Conservation (phyloP, 1,140 invertebrate species). For the Hycleus phaleratus region DNA sequence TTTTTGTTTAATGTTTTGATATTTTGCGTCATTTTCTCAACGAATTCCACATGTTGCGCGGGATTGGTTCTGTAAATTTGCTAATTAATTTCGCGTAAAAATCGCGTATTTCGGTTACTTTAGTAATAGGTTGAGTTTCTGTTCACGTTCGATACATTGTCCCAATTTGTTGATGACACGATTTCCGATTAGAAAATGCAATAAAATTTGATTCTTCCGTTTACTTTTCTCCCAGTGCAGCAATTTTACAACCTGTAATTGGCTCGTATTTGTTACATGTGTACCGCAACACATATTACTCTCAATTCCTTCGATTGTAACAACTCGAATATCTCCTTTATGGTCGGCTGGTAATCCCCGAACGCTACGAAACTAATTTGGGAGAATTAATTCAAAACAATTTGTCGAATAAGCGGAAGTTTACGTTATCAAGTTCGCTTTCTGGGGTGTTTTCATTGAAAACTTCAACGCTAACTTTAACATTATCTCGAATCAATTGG, state of each 20-base stretch:
- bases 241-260: conserved; percentile 73
- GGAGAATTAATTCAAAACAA: conserved; percentile 13
- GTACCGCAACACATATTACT: conserved; percentile 82
- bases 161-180: conserved; percentile 55
- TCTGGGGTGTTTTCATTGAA: conserved; percentile 46
- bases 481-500: conserved; percentile 53
- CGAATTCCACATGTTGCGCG: conserved; percentile 56
- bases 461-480: conserved; percentile 54
- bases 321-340: conserved; percentile 60
- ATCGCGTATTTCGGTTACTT: conserved; percentile 46
- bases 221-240: conserved; percentile 62
- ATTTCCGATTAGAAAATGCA: conserved; percentile 64
- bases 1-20: conserved; percentile 56
- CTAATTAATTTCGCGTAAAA: conserved; percentile 14
- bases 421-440: conserved; percentile 30
- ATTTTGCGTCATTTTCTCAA: conserved; percentile 64
- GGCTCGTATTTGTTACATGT: conserved; percentile 68
- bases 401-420: neutral
- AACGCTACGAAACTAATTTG: conserved; percentile 30
- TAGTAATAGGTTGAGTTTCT: conserved; percentile 55
- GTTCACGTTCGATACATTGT: conserved; percentile 56
- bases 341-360: conserved; percentile 71
- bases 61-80: conserved; percentile 55
- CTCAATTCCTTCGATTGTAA: conserved; percentile 65
- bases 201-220: conserved; percentile 57